A percentile compares a stretch with the other conserved stretches of the same genome.
phyloP scores from a whole-genome alignment of 2,113 vertebrate genomes.

The Hyperopisus bebe region DNA sequence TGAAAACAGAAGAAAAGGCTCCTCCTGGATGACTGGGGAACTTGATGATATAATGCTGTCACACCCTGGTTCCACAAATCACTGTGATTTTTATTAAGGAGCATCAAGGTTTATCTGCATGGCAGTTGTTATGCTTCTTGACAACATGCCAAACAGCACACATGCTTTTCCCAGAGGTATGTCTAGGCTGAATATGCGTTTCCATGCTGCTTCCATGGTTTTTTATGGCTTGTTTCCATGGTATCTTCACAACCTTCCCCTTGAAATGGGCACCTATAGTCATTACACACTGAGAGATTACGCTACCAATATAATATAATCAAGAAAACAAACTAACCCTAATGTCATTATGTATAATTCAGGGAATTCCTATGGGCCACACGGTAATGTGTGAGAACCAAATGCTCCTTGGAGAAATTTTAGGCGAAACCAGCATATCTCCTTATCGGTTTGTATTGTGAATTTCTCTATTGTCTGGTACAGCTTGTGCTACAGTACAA shows the following conservation, averaged over 20 bases:
- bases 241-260: neutral
- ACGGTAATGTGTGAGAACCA: neutral
- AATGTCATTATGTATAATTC: neutral
- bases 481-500: neutral
- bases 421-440: neutral
- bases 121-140: neutral
- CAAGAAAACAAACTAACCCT: neutral
- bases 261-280: neutral
- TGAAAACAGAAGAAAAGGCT: neutral
- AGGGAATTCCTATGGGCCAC: neutral
- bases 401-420: neutral
- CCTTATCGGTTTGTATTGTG: neutral
- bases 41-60: neutral
- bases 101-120: neutral
- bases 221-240: neutral
- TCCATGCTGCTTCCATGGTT: neutral
- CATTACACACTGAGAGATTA: neutral
- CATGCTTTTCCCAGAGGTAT: neutral
- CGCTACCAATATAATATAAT: neutral
- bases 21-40: neutral
- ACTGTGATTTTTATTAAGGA: neutral
- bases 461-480: neutral
- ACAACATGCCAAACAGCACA: neutral
- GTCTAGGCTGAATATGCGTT: neutral
- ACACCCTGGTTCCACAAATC: neutral